phyloP scores from a whole-genome alignment of 92 coral and sea anemone species.

The Montipora capitata region DNA sequence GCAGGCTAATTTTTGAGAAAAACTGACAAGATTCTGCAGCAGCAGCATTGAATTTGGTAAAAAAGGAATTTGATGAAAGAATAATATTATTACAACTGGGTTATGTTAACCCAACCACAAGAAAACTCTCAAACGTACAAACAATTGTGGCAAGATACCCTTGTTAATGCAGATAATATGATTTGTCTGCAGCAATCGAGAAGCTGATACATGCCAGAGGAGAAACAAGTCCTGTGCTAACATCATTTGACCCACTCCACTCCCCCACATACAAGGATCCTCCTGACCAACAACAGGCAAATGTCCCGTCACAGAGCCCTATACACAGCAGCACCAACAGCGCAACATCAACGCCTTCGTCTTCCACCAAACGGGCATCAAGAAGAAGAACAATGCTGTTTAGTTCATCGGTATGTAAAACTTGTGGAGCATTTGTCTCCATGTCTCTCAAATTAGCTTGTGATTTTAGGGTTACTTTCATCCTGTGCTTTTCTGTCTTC shows the following conservation, averaged over 20 bases:
- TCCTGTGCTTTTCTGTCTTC: too few species aligned
- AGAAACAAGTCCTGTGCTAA: conserved; percentile 89
- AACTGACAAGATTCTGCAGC: too few species aligned
- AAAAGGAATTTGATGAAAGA: too few species aligned
- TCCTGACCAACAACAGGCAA: conserved; percentile 53
- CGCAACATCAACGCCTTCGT: conserved; percentile 90
- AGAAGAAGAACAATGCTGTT: conserved; percentile 96
- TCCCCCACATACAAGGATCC: conserved; percentile 88
- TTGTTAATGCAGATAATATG: too few species aligned
- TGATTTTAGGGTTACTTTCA: too few species aligned
- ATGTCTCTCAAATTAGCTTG: too few species aligned
- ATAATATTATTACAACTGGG: too few species aligned
- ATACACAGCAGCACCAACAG: conserved; percentile 84
- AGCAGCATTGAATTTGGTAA: too few species aligned
- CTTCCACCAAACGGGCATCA: conserved; percentile 86
- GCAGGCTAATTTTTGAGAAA: too few species aligned
- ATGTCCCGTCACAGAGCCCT: conserved; percentile 78
- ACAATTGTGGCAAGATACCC: too few species aligned
- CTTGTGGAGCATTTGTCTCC: not conserved
- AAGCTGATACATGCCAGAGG: conserved; percentile 92
- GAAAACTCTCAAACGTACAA: too few species aligned
- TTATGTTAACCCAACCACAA: too few species aligned
- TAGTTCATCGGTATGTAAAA: conserved; percentile 66
- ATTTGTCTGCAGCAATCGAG: conserved; percentile 81
- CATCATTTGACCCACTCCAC: conserved; percentile 91